A percentile compares a stretch with the other conserved stretches of the same genome.
These are phyloP conservation scores for Delphinapterus leucas DNA, from an alignment of 2,113 vertebrate genomes.

Conservation along the genomic window DNA sequence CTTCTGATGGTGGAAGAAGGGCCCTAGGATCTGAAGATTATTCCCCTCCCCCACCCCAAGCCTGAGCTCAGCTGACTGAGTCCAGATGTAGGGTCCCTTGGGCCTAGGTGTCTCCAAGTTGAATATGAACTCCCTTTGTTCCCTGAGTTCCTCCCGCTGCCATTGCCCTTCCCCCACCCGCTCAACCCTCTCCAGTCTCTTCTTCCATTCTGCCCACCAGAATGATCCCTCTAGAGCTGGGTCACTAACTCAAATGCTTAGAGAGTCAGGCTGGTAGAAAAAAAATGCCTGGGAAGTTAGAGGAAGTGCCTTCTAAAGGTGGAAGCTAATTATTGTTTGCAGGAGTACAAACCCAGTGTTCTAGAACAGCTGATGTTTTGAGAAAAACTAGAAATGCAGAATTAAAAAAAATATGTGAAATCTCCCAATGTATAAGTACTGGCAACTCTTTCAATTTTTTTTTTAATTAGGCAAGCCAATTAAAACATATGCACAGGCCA, in stretches of 20 bases:
- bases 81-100: background rate
- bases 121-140: background rate
- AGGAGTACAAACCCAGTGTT: background rate
- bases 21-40: background rate
- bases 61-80: background rate
- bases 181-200: background rate
- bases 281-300: background rate
- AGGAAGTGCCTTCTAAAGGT: background rate
- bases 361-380: background rate
- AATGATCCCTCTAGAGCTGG: background rate
- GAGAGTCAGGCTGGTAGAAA: background rate
- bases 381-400: conserved; percentile 24
- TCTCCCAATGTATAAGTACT: background rate
- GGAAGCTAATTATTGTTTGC: background rate
- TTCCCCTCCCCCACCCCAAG: background rate
- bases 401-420: background rate
- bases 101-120: background rate
- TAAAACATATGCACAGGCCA: background rate
- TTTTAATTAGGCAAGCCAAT: background rate
- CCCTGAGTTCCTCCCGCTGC: background rate
- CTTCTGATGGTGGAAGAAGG: background rate
- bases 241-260: background rate
- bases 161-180: background rate
- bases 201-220: background rate
- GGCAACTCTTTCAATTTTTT: background rate